A percentile compares a stretch with the other conserved stretches of the same genome.
Evolutionary conservation across 2,797 vertebrate genomes (phyloP).

Genomic region (Micromesistius poutassou): DNA sequence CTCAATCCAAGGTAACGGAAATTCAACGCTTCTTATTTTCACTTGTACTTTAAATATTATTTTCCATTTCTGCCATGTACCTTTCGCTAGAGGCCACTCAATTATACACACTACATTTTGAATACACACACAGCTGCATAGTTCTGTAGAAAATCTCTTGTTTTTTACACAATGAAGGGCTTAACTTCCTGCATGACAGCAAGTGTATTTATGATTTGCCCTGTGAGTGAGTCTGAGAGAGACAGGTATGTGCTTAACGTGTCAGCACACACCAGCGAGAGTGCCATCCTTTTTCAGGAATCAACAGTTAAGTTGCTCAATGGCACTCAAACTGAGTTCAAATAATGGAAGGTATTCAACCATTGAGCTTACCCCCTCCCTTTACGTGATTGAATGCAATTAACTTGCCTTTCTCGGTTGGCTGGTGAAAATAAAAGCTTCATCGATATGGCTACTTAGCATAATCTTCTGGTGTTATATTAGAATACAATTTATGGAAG

Average conservation of each 20-base stretch:
- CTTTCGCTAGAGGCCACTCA: too few relatives aligned
- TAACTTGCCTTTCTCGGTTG: not conserved
- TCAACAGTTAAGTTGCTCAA: not conserved
- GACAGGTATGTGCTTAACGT: not conserved
- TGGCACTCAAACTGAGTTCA: not conserved
- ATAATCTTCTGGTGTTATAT: not conserved
- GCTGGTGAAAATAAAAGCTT: not conserved
- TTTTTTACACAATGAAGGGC: not conserved
- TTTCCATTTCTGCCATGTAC: too few relatives aligned
- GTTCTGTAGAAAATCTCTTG: not conserved
- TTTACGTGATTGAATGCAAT: not conserved
- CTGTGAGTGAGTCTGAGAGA: not conserved
- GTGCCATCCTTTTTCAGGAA: not conserved
- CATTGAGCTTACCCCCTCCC: not conserved
- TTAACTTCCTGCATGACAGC: not conserved
- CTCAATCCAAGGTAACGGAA: too few relatives aligned
- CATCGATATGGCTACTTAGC: not conserved
- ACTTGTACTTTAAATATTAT: too few relatives aligned
- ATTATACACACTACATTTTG: too few relatives aligned
- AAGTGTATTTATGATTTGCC: too few relatives aligned
- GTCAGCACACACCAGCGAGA: not conserved
- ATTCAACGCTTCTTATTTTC: too few relatives aligned
- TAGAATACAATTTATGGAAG: not conserved
- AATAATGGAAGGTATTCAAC: not conserved
- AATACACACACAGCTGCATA: too few relatives aligned